Percentiles rank a stretch among this genome's conserved stretches.
phyloP scores from a whole-genome alignment of 2,888 invertebrate species.

The Hymenopus coronatus region DNA sequence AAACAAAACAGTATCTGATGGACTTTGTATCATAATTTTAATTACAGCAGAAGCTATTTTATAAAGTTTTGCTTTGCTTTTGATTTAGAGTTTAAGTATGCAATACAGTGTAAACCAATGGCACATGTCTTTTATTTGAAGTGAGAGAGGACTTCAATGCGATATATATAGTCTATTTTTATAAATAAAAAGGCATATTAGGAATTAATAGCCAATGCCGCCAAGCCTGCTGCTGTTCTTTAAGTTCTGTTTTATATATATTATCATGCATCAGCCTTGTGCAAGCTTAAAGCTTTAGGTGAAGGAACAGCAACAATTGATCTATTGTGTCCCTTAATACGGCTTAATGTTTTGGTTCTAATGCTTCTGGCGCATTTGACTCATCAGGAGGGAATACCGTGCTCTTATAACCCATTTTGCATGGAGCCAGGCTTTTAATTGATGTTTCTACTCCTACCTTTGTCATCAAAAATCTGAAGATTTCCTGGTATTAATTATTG shows the following conservation, averaged over 20 bases:
- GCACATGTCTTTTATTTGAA: neutral
- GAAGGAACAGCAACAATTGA: neutral
- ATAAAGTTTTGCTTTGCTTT: neutral
- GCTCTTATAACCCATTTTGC: constrained; percentile 65
- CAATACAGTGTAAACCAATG: neutral
- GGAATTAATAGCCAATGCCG: neutral
- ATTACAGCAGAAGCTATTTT: neutral
- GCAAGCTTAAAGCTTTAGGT: neutral
- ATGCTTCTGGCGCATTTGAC: constrained; percentile 26
- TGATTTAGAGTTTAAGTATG: neutral
- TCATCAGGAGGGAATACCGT: constrained; percentile 50
- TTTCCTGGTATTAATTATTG: neutral
- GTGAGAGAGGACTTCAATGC: neutral
- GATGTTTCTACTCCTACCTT: constrained; percentile 46
- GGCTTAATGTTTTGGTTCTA: neutral
- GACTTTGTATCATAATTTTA: neutral
- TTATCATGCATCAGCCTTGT: neutral
- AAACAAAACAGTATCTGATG: neutral
- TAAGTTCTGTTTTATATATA: neutral
- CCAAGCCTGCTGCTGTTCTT: neutral
- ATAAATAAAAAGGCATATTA: neutral
- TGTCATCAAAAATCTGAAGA: no score
- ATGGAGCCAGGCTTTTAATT: constrained; percentile 63
- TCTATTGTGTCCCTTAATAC: no score
- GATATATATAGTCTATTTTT: neutral